Evolutionary conservation across 1,140 invertebrate genomes (phyloP), one percentile per base, ranked within the genome.

Genomic region (Drosophila aff.): DNA sequence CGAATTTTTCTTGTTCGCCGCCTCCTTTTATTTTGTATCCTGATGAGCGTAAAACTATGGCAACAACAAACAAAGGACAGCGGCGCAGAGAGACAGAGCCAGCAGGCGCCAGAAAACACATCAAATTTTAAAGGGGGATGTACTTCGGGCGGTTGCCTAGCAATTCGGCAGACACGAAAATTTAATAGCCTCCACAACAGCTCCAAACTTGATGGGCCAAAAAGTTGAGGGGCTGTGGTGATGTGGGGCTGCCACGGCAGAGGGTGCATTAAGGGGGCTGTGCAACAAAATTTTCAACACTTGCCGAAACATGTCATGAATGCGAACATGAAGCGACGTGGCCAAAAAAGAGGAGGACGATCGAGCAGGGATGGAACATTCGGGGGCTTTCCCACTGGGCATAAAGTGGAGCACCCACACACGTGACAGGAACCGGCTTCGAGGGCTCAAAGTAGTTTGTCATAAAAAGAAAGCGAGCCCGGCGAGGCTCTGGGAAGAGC

Each of bases 231-330:
- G 58, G 15, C 15, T 38, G 23, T 10, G n/a, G 26, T 58, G 49
- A 40, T 69, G 61, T 40, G 18, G 18, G 46, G 16, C 16, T 40
- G 26, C 18, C 11, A 23, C n/a, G 15, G 33, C 43, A 7, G 61
- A 33, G 43, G 44, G 31, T 64, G 62, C 44, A 53, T 53, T 73
- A 76, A 80, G 6, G 11, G 43, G 43, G 41, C 40, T 40, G 58
- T 76, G 61, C 65, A 61, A 76, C 79, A 77, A 83, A 81, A 79
- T 81, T 86, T 80, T 86, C 82, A 78, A 82, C 79, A 85, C 78
- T 85, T 86, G 79, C 79, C 69, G 75, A 77, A 86, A 86, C 75
- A 86, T 86, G 79, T 59, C 75, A 61, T 74, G 77, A 72, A 81
- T 84, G 81, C 68, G 67, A 75, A 81, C 72, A 68, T 49, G 55